Percentiles rank a stretch among this genome's conserved stretches.
phyloP scores from a whole-genome alignment of 1,140 invertebrate genomes.

The Tetramorium alpestre region DNA sequence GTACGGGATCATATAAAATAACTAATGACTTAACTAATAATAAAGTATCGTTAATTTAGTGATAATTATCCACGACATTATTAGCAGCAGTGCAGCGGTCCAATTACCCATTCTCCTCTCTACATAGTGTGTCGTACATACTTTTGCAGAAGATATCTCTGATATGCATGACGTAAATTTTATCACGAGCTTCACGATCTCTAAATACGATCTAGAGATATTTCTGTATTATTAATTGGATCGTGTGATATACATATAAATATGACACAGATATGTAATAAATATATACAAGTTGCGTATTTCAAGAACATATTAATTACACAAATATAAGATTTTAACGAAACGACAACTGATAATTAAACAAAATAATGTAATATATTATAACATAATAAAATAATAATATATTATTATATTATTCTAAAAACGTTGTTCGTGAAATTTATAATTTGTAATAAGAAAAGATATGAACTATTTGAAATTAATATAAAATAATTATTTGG shows the following conservation, averaged over 20 bases:
- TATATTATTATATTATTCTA: background rate
- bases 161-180: constrained; percentile 28
- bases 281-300: background rate
- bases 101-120: constrained; percentile 17
- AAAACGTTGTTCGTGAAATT: background rate
- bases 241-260: background rate
- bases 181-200: background rate
- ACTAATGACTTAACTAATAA: constrained; percentile 70
- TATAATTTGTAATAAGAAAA: background rate
- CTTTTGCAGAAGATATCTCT: background rate
- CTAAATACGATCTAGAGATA: background rate
- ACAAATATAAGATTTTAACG: background rate
- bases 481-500: background rate
- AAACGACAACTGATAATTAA: background rate
- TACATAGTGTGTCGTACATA: constrained; percentile 8
- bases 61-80: constrained; percentile 61
- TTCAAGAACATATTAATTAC: background rate
- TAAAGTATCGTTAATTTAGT: constrained; percentile 57
- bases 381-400: background rate
- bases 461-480: background rate
- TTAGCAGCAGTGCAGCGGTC: constrained; percentile 31
- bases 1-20: constrained; percentile 58
- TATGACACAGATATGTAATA: background rate
- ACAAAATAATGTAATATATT: background rate
- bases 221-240: background rate